phyloP scores from a whole-genome alignment of 2,113 vertebrate species.

The Tetrao urogallus region DNA sequence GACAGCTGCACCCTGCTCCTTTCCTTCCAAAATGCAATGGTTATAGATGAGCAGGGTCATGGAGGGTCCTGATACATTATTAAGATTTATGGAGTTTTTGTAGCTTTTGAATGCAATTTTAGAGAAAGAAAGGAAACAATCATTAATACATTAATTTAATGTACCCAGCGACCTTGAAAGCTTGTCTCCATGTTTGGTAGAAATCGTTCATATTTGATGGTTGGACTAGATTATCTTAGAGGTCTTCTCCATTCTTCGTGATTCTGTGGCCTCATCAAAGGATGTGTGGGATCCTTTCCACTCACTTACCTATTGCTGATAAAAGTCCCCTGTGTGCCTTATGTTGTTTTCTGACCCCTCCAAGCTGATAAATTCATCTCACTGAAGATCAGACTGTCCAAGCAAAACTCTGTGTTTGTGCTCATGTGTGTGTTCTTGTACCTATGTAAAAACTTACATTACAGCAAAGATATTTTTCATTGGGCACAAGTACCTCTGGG shows the following conservation, averaged over 20 bases:
- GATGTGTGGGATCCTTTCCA: background rate
- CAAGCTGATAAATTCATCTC: background rate
- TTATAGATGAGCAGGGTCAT: fast-evolving
- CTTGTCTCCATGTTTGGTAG: background rate
- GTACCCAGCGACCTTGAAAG: background rate
- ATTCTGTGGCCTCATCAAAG: background rate
- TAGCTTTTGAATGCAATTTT: background rate
- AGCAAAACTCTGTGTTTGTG: background rate
- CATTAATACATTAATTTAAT: background rate
- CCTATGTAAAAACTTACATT: background rate
- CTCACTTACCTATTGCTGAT: background rate
- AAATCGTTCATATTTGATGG: background rate
- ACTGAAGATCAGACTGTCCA: background rate
- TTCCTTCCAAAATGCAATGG: background rate
- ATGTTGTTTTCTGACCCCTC: background rate
- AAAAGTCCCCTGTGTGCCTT: background rate
- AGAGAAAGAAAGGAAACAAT: background rate
- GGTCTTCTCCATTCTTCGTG: too few species aligned
- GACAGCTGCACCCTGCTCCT: background rate
- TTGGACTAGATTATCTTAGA: too few species aligned
- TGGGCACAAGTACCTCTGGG: background rate
- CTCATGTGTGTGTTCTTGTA: background rate
- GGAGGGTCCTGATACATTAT: background rate
- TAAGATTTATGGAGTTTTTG: background rate
- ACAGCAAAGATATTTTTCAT: background rate